These are phyloP conservation scores for Halocaridina rubra DNA, from an alignment of 2,888 invertebrate species.

Conservation along the genomic window DNA sequence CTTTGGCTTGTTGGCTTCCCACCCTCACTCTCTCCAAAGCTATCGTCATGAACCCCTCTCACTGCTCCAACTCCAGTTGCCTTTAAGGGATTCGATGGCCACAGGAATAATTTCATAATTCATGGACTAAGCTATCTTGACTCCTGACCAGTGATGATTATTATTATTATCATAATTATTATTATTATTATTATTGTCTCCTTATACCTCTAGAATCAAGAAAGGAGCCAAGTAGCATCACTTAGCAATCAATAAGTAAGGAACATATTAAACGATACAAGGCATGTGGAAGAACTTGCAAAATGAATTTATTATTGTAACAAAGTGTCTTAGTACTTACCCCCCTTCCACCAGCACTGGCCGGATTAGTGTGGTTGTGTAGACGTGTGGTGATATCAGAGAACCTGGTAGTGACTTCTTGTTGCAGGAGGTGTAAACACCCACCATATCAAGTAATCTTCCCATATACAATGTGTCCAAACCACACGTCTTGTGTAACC, in stretches of 20 bases:
- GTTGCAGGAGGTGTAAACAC: slow-evolving; percentile 20
- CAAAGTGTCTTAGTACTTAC: slow-evolving; percentile 64
- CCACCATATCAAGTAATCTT: slow-evolving; percentile 55
- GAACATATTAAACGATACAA: not conserved
- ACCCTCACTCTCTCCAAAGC: slow-evolving; percentile 55
- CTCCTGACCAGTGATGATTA: slow-evolving; percentile 40
- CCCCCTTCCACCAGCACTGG: slow-evolving; percentile 48
- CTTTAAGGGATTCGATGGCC: slow-evolving; percentile 41
- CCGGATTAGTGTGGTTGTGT: slow-evolving; percentile 49
- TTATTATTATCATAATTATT: no score
- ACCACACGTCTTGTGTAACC: slow-evolving; percentile 46
- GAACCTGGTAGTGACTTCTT: slow-evolving; percentile 9
- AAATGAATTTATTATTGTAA: no score
- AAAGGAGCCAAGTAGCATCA: not conserved
- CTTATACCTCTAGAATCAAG: not conserved
- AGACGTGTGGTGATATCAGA: slow-evolving; percentile 35
- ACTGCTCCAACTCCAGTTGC: slow-evolving; percentile 55
- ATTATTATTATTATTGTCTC: no score
- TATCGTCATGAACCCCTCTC: slow-evolving; percentile 50
- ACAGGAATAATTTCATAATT: slow-evolving; percentile 41
- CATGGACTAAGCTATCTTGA: slow-evolving; percentile 45
- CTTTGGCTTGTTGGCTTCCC: slow-evolving; percentile 55
- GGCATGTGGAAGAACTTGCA: slow-evolving; percentile 40
- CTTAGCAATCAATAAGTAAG: no score
- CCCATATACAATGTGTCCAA: slow-evolving; percentile 19